These are phyloP conservation scores for Anneissia japonica DNA, from an alignment of 35 echinoderm and acorn worm genomes.

Conservation along the genomic window DNA sequence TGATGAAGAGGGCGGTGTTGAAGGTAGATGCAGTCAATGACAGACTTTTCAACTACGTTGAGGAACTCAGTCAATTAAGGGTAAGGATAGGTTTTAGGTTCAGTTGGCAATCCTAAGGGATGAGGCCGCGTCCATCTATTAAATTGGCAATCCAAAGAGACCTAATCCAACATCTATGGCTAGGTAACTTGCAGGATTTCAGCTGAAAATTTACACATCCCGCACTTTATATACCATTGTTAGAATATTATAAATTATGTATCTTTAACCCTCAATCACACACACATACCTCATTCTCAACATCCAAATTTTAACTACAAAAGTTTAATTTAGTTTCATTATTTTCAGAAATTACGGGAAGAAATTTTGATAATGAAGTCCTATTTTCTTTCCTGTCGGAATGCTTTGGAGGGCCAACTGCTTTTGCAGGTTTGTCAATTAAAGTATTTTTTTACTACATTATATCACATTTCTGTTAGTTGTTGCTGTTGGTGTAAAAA, in stretches of 20 bases:
- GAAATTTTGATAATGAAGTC: slow-evolving; percentile 94
- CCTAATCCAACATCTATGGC: too few relatives aligned
- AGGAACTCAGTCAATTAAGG: slow-evolving; percentile 84
- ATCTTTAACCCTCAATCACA: too few relatives aligned
- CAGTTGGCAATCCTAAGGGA: background rate
- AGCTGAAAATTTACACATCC: too few relatives aligned
- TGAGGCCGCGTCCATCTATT: too few relatives aligned
- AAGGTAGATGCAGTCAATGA: slow-evolving; percentile 72
- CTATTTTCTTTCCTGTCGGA: slow-evolving; percentile 88
- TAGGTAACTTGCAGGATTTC: too few relatives aligned
- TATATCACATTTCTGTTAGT: background rate
- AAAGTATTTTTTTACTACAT: background rate
- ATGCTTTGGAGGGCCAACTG: slow-evolving; percentile 70
- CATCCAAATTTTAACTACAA: too few relatives aligned
- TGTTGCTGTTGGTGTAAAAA: too few relatives aligned
- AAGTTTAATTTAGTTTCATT: slow-evolving; percentile 9
- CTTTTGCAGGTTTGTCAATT: slow-evolving; percentile 48
- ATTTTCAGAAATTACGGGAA: slow-evolving; percentile 77
- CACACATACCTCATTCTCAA: too few relatives aligned
- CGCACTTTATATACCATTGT: too few relatives aligned
- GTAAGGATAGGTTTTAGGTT: slow-evolving; percentile 6
- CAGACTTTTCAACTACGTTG: slow-evolving; percentile 83
- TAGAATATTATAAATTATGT: too few relatives aligned
- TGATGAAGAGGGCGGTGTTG: slow-evolving; percentile 54
- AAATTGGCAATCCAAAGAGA: too few relatives aligned